phyloP scores from a whole-genome alignment of 2,113 vertebrate genomes.

The Menidia beryllina region DNA sequence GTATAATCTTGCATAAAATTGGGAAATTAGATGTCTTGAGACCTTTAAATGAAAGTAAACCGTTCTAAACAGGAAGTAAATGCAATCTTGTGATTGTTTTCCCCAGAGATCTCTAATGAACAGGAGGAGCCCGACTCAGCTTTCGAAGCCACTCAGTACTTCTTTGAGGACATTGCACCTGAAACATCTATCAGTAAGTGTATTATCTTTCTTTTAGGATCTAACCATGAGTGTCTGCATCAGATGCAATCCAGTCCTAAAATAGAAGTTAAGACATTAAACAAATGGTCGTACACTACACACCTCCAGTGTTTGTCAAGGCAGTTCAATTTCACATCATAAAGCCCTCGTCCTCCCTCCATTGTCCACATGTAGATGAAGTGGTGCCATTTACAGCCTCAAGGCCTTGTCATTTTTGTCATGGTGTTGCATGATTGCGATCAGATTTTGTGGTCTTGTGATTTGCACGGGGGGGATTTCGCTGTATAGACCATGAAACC shows the following conservation, averaged over 20 bases:
- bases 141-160: conserved; percentile 98
- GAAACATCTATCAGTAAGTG: conserved; percentile 89
- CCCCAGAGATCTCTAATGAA: conserved; percentile 85
- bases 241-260: background rate
- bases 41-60: background rate
- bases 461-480: background rate
- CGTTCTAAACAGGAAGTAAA: no score
- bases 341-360: background rate
- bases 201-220: background rate
- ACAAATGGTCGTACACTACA: no score
- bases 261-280: background rate
- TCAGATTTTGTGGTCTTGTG: background rate
- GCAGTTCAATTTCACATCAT: background rate
- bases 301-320: background rate
- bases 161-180: conserved; percentile 98
- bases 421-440: background rate
- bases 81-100: background rate
- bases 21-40: background rate
- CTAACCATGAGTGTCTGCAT: background rate
- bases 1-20: background rate
- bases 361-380: background rate
- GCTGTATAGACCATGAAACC: conserved; percentile 1
- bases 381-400: no score
- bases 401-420: background rate
- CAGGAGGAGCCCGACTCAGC: conserved; percentile 97